Base-by-base conservation (phyloP, 2,113 vertebrate genomes). In the Xiphophorus couchianus region DNA sequence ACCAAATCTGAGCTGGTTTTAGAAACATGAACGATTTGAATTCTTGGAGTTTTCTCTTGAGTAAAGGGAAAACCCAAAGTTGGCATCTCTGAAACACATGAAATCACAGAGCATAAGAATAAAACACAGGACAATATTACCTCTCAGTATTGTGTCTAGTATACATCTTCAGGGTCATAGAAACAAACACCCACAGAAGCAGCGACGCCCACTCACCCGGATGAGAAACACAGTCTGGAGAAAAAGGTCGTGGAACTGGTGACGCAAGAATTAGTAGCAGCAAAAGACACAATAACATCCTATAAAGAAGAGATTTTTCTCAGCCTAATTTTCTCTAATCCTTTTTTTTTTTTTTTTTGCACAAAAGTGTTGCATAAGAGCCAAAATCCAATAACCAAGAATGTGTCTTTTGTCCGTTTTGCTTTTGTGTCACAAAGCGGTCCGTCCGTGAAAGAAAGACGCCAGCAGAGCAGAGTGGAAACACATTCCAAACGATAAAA, bases 401-500 rank as follows among this genome's bases (percentile, higher is more conserved):
- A 28, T 4, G 19, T 30, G 27, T 19, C 74, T 77, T 77, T 73
- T 48, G 44, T 48, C 30, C 31, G n/a, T 62, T 42, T 58, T 9
- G 17, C 58, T 39, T 79, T 44, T 76, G 10, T 66, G 78, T 83
- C 63, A 77, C 77, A 66, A 37, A 80, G 73, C 3, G 25, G 8
- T n/a, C 22, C 9, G 2, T 58, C 7, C 51, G 2, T n/a, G 25
- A 10, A 0, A 22, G 82, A 89, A 12, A 58, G 25, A 44, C 71
- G 58, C 73, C 29, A 74, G 74, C 14, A 44, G 42, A 31, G 28
- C 72, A 61, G 74, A 72, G 74, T 54, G 73, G 65, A 63, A 74
- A 91, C 28, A 76, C 82, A 86, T 86, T 81, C 73, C 78, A 87
- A 86, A 89, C 88, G 84, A 77, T 83, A 83, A 92, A 37, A 91